A percentile compares a stretch with the other conserved stretches of the same genome.
phyloP scores from a whole-genome alignment of 2,888 invertebrate genomes.

The Caenorhabditis japonica region DNA sequence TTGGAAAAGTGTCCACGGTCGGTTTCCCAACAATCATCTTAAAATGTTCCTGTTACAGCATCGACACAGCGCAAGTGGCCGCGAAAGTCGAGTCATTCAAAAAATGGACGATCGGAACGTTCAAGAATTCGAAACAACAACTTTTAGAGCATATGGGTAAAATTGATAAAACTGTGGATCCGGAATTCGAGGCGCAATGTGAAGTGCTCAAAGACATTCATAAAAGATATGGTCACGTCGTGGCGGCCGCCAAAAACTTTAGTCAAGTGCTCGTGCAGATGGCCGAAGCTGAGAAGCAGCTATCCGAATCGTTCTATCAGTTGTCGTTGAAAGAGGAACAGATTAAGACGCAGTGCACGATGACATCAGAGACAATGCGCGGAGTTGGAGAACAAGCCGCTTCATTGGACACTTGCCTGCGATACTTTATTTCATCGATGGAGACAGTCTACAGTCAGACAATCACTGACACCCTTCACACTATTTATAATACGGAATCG shows the following conservation, averaged over 20 bases:
- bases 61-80: slow-evolving; percentile 69
- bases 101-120: slow-evolving; percentile 97
- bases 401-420: slow-evolving; percentile 58
- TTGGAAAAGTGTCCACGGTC: slow-evolving; percentile 47
- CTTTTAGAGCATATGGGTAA: slow-evolving; percentile 96
- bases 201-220: slow-evolving; percentile 86
- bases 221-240: slow-evolving; percentile 82
- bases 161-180: slow-evolving; percentile 79
- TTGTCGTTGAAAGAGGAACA: slow-evolving; percentile 95
- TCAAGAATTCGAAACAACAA: slow-evolving; percentile 96
- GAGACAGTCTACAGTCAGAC: slow-evolving; percentile 96
- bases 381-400: slow-evolving; percentile 62
- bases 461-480: slow-evolving; percentile 91
- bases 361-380: slow-evolving; percentile 92
- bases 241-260: slow-evolving; percentile 88
- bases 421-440: slow-evolving; percentile 95
- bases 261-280: slow-evolving; percentile 90
- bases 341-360: slow-evolving; percentile 90
- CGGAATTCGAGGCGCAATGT: slow-evolving; percentile 93
- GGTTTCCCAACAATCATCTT: background rate
- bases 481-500: slow-evolving; percentile 85
- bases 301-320: slow-evolving; percentile 94
- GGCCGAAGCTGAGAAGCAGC: slow-evolving; percentile 87
- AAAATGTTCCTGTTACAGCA: slow-evolving; percentile 45
- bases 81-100: slow-evolving; percentile 91